A percentile compares a stretch with the other conserved stretches of the same genome.
These are phyloP conservation scores for Thunnus thynnus DNA, from an alignment of 2,113 vertebrate genomes.

Conservation along the genomic window DNA sequence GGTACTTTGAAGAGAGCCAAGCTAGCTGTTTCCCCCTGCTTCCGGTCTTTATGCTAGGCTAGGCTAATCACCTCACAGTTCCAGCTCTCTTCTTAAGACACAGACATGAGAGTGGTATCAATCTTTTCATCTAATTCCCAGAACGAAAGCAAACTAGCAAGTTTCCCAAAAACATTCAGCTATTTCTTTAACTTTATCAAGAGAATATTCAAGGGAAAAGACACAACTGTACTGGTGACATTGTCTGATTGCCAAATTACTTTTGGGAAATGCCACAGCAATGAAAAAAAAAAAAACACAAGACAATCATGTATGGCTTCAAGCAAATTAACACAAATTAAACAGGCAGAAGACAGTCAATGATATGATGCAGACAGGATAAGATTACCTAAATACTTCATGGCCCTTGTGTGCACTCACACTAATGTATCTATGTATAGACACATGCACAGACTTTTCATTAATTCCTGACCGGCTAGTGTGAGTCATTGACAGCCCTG, in stretches of 20 bases:
- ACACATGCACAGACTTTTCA: slow-evolving; percentile 27
- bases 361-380: not conserved
- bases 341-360: not conserved
- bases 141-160: not conserved
- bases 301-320: not conserved
- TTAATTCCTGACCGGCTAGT: slow-evolving; percentile 49
- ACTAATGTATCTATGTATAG: slow-evolving; percentile 8
- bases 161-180: not conserved
- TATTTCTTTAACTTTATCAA: not conserved
- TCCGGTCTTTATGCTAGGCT: no score
- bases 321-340: not conserved
- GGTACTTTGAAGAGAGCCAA: no score
- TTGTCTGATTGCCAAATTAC: not conserved
- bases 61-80: no score
- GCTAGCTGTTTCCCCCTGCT: no score
- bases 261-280: not conserved
- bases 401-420: not conserved
- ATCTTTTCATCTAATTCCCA: not conserved
- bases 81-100: no score
- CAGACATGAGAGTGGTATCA: no score
- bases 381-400: not conserved
- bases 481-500: slow-evolving; percentile 52
- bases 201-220: not conserved
- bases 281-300: not conserved
- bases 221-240: not conserved